A percentile compares a stretch with the other conserved stretches of the same genome.
Conservation (phyloP, 2,797 vertebrate species). For the Euphonia xanthogaster region DNA sequence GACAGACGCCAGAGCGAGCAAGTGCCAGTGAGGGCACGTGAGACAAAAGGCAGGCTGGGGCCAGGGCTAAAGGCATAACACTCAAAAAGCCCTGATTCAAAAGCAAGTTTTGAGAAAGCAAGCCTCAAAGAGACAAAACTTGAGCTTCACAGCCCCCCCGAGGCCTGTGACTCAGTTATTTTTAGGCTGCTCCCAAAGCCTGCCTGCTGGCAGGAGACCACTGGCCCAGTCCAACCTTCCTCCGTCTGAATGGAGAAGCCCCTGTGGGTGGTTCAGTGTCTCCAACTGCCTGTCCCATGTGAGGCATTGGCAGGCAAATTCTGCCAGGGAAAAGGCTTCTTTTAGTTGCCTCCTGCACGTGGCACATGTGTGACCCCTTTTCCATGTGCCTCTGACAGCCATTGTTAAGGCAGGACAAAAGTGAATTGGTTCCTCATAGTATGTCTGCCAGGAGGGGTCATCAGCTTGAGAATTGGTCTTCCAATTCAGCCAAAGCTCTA, state of each 20-base stretch:
- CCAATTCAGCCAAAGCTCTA: background rate
- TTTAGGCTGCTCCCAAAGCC: background rate
- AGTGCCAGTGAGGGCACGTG: background rate
- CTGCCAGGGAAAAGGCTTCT: background rate
- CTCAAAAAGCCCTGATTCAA: fast-evolving
- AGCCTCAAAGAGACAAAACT: background rate
- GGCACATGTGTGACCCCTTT: fast-evolving
- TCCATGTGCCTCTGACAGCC: too few species aligned
- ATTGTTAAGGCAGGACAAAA: background rate
- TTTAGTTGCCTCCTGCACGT: background rate
- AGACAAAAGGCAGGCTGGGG: background rate
- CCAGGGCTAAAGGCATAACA: too few species aligned
- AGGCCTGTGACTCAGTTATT: too few species aligned
- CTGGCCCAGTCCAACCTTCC: fast-evolving
- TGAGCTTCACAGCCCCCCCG: fast-evolving
- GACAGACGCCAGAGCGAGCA: fast-evolving
- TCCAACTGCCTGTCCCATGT: background rate
- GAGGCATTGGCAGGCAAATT: background rate
- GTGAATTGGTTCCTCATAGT: background rate
- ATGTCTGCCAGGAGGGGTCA: background rate
- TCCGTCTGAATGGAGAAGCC: background rate
- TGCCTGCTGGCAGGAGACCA: background rate
- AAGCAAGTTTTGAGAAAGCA: background rate
- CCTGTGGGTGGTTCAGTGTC: too few species aligned
- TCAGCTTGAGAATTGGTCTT: background rate